A percentile compares a stretch with the other conserved stretches of the same genome.
Conservation (phyloP, 2,113 vertebrate species). For the Cryptomyrus ogoouensis region DNA sequence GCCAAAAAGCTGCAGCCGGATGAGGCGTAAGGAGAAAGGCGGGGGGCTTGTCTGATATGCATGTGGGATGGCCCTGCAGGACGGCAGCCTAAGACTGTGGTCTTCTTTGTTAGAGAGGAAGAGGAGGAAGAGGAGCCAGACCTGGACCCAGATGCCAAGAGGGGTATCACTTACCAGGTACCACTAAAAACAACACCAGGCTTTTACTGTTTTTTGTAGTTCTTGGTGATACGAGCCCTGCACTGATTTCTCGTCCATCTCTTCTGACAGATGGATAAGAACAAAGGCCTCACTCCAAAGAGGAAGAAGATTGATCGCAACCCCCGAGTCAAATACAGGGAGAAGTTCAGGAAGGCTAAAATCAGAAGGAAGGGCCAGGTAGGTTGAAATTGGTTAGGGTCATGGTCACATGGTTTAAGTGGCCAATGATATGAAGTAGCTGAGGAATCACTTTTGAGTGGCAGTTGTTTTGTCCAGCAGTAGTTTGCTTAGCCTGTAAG, state of each 20-base stretch:
- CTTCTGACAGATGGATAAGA: slow-evolving; percentile 68
- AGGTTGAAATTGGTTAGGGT: slow-evolving; percentile 20
- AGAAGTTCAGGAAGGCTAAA: slow-evolving; percentile 85
- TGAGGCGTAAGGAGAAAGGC: slow-evolving; percentile 45
- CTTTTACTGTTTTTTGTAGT: not conserved
- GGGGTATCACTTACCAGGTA: slow-evolving; percentile 73
- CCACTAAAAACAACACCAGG: not conserved
- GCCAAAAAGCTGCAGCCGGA: slow-evolving; percentile 24
- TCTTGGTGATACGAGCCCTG: not conserved
- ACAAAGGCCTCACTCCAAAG: slow-evolving; percentile 85
- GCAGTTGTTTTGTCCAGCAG: not conserved
- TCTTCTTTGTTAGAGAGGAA: slow-evolving; percentile 37
- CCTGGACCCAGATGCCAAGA: slow-evolving; percentile 55
- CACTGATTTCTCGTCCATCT: not conserved
- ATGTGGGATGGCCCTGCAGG: not conserved
- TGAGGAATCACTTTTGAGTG: not conserved
- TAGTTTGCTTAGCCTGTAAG: not conserved
- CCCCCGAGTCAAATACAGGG: slow-evolving; percentile 88
- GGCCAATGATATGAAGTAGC: not conserved
- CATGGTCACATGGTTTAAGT: not conserved
- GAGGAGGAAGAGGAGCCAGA: slow-evolving; percentile 41
- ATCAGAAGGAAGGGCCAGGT: slow-evolving; percentile 90
- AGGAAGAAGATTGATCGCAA: slow-evolving; percentile 95
- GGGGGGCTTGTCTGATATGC: not conserved
- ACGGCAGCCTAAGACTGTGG: not conserved